A percentile compares a stretch with the other conserved stretches of the same genome.
These are phyloP conservation scores for Lasioglossum morio DNA, from an alignment of 2,888 invertebrate genomes.

Conservation along the genomic window DNA sequence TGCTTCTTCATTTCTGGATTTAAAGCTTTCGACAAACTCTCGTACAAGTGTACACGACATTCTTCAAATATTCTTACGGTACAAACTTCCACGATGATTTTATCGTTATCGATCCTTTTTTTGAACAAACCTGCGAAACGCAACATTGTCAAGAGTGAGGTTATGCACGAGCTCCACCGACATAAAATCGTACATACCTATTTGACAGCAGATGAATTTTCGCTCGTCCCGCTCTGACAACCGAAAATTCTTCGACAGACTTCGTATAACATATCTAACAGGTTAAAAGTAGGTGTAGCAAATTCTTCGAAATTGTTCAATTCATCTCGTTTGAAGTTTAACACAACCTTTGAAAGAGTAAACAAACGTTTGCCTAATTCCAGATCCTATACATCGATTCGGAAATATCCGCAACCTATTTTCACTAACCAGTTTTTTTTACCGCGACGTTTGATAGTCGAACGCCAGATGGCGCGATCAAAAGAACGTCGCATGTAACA, in stretches of 20 bases:
- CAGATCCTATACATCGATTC: constrained; percentile 2
- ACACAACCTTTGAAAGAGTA: neutral
- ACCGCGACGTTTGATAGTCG: neutral
- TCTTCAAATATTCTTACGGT: constrained; percentile 17
- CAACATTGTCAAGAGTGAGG: neutral
- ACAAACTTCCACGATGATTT: neutral
- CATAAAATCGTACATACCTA: constrained; percentile 33
- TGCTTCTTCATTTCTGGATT: constrained; percentile 94
- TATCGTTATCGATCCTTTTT: constrained; percentile 5
- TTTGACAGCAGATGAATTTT: constrained; percentile 52
- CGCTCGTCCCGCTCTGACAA: neutral
- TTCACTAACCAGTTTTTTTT: neutral
- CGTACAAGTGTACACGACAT: constrained; percentile 89
- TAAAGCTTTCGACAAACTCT: constrained; percentile 94
- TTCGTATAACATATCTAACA: constrained; percentile 7
- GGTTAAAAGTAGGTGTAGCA: neutral
- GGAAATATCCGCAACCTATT: constrained; percentile 10
- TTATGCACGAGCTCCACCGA: neutral
- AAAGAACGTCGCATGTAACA: neutral
- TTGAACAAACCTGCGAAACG: constrained; percentile 25
- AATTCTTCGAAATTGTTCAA: neutral
- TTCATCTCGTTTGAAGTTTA: neutral
- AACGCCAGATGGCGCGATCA: neutral
- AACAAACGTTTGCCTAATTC: neutral
- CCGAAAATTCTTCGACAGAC: neutral